These are phyloP conservation scores for Rousettus madagascariensis DNA, from an alignment of 2,797 vertebrate genomes.

Conservation along the genomic window DNA sequence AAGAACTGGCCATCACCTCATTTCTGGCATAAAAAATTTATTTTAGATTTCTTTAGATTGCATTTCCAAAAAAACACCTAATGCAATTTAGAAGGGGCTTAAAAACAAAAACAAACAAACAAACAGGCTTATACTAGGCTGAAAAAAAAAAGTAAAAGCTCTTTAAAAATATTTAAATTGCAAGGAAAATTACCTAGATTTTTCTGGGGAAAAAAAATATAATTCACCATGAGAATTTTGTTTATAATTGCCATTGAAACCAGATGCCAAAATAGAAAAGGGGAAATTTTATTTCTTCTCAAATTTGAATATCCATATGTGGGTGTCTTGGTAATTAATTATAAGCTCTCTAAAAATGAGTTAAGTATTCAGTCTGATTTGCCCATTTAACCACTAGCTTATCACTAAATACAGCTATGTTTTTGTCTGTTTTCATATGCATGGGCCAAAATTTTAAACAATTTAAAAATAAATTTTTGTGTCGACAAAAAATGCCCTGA, in stretches of 20 bases:
- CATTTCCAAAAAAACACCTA: not conserved
- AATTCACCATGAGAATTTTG: conserved; percentile 44
- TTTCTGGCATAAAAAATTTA: not conserved
- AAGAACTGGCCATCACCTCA: not conserved
- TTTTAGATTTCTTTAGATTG: not conserved
- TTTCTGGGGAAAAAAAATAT: not conserved
- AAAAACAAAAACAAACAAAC: not conserved
- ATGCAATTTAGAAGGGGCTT: not conserved
- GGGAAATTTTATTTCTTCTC: not conserved
- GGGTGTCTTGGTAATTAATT: conserved; percentile 23
- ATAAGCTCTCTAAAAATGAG: conserved; percentile 4
- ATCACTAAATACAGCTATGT: not conserved
- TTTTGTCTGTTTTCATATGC: not conserved
- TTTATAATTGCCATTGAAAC: conserved; percentile 46
- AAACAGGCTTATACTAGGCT: not conserved
- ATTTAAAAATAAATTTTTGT: conserved; percentile 53
- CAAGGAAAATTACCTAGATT: not conserved
- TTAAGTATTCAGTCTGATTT: conserved; percentile 29
- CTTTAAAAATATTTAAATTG: not conserved
- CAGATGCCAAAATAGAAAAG: not conserved
- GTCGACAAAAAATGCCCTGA: not conserved
- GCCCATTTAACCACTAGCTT: not conserved
- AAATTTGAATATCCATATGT: not conserved
- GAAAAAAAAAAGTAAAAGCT: not conserved
- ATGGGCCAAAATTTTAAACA: conserved; percentile 39